Base-by-base conservation (phyloP, 2,797 vertebrate species). In the Myioborus melanocephalus region DNA sequence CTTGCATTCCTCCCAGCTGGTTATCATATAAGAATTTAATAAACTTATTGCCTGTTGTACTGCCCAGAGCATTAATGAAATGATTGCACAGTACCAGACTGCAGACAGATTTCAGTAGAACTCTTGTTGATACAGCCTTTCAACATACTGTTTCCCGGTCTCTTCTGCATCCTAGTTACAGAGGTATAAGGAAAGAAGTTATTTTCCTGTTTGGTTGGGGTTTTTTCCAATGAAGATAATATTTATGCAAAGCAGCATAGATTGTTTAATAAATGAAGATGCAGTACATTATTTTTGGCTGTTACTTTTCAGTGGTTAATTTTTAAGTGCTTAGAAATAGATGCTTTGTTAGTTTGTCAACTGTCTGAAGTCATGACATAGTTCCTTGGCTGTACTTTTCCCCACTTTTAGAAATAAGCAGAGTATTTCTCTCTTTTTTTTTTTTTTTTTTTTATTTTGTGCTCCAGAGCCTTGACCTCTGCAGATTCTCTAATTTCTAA, bases 21-120 rank as follows among this genome's bases (percentile, higher is more conserved):
- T 28, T 91, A 76, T 78, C n/a, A 16, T 66, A 22, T 50, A 81
- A 83, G 79, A 81, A 94, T 92, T 94, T 75, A 88, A 86, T 91
- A 94, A 93, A 76, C 39, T 68, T 75, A 30, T 28, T 81, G 69
- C n/a, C 30, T 68, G 22, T 86, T 83, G 8, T 81, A 79, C 50
- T 65, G 72, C n/a, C 49, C 30, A 60, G 77, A 53, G 23, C 46
- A 78, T 88, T 94, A 86, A 88, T 81, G 68, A 94, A 88, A 81
- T 71, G 43, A 53, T 24, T 65, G 24, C 43, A 60, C 2, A 5
- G 28, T 63, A 79, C 22, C 44, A 89, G 57, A 57, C 49, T 83
- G 56, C 23, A 83, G 61, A 52, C 27, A 65, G 77, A 59, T 87
- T 90, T 91, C 65, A 55, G 32, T 6, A 83, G 72, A 92, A 73